These are phyloP conservation scores for Andrena trimmerana DNA, from an alignment of 2,888 invertebrate species.

Conservation along the genomic window DNA sequence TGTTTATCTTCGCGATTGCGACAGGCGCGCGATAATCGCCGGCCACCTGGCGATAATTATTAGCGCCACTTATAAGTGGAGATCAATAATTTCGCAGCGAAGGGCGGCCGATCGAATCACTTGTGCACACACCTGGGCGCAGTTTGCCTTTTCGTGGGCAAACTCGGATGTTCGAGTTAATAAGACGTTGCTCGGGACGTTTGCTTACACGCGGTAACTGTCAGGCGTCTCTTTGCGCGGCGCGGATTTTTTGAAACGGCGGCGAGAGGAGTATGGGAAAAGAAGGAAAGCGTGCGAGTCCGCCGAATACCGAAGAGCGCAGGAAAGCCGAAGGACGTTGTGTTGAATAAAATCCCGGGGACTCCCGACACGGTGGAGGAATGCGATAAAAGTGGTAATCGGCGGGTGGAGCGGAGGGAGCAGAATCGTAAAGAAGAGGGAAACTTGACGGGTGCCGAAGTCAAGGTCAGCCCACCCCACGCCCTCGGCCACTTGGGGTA, in stretches of 20 bases:
- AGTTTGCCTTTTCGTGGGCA: background rate
- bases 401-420: constrained; percentile 2
- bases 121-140: background rate
- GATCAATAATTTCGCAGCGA: constrained; percentile 9
- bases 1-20: constrained; percentile 22
- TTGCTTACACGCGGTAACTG: background rate
- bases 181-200: background rate
- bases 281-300: background rate
- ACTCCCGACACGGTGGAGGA: constrained; percentile 34
- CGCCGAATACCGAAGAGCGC: background rate
- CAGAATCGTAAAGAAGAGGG: constrained; percentile 37
- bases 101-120: constrained; percentile 5
- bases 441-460: constrained; percentile 40
- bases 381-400: constrained; percentile 49
- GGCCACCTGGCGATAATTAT: constrained; percentile 16
- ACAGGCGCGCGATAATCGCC: constrained; percentile 3
- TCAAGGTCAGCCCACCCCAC: constrained; percentile 57
- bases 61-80: constrained; percentile 23
- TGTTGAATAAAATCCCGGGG: constrained; percentile 32
- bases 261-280: constrained; percentile 21
- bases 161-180: background rate
- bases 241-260: background rate
- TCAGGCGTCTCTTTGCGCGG: background rate
- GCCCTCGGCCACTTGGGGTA: constrained; percentile 17
- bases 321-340: background rate